A percentile compares a stretch with the other conserved stretches of the same genome.
Evolutionary conservation across 2,113 vertebrate species (phyloP).

Genomic region (Conger conger): DNA sequence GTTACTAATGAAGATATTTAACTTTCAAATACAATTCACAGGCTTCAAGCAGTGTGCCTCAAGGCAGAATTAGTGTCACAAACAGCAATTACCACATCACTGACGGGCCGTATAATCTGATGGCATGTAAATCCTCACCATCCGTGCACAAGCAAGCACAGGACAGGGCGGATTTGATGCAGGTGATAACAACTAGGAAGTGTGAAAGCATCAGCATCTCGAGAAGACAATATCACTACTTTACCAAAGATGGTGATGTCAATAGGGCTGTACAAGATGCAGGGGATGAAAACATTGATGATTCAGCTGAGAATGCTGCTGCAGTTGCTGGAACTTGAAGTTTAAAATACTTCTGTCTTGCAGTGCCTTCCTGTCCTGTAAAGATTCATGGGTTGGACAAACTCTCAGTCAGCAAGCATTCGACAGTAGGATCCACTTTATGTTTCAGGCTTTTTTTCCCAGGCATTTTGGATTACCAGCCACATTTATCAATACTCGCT

Average conservation of each 20-base stretch:
- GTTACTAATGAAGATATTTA: not conserved
- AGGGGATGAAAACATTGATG: slow-evolving; percentile 95
- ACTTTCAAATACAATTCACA: not conserved
- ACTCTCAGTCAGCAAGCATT: not conserved
- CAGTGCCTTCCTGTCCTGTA: too few relatives aligned
- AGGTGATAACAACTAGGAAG: not conserved
- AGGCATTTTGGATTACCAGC: too few relatives aligned
- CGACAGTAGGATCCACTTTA: too few relatives aligned
- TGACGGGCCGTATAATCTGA: not conserved
- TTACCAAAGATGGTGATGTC: slow-evolving; percentile 53
- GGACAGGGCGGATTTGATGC: not conserved
- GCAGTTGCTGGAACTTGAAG: slow-evolving; percentile 81
- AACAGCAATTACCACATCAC: not conserved
- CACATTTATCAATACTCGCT: too few relatives aligned
- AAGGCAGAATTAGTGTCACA: not conserved
- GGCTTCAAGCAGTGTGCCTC: not conserved
- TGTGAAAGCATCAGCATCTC: too few relatives aligned
- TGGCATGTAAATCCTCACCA: not conserved
- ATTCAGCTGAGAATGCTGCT: slow-evolving; percentile 91
- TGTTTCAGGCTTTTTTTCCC: too few relatives aligned
- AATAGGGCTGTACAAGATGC: slow-evolving; percentile 85
- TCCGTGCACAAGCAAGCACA: not conserved
- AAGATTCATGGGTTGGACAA: not conserved
- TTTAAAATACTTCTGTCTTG: slow-evolving; percentile 81
- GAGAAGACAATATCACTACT: slow-evolving; percentile 85